Conservation (phyloP, 2,113 vertebrate species). For the Anser cygnoides region DNA sequence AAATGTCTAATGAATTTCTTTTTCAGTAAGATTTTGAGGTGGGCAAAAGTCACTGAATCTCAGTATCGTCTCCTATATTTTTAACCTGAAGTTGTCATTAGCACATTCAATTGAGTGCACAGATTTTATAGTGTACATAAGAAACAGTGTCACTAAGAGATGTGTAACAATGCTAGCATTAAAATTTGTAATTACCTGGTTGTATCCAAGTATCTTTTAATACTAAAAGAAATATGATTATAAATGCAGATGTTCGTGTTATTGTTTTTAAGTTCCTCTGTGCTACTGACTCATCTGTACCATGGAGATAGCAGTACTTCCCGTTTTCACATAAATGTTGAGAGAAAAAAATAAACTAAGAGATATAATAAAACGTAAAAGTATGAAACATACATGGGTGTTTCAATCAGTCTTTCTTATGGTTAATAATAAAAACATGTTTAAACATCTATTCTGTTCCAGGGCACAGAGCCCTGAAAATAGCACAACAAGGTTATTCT, state of each 20-base stretch:
- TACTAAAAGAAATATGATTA: background rate
- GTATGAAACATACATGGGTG: background rate
- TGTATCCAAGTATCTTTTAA: background rate
- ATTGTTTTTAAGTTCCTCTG: background rate
- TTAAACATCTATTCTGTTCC: background rate
- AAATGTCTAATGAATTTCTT: background rate
- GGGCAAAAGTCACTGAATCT: background rate
- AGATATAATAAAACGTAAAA: background rate
- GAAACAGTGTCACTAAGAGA: background rate
- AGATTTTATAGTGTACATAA: fast-evolving
- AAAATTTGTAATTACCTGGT: background rate
- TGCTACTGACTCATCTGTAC: background rate
- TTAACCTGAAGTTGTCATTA: background rate
- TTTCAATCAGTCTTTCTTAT: background rate
- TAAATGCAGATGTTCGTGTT: background rate
- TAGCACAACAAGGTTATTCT: background rate
- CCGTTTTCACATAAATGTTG: fast-evolving
- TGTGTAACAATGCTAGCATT: background rate
- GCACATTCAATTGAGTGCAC: background rate
- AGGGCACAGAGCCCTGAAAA: background rate
- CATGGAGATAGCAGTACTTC: background rate
- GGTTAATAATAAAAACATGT: background rate
- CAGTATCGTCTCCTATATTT: background rate
- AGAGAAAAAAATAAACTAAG: background rate
- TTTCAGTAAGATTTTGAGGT: background rate